Base-by-base conservation (phyloP, 2,888 invertebrate species). In the Ectemnius continuus region DNA sequence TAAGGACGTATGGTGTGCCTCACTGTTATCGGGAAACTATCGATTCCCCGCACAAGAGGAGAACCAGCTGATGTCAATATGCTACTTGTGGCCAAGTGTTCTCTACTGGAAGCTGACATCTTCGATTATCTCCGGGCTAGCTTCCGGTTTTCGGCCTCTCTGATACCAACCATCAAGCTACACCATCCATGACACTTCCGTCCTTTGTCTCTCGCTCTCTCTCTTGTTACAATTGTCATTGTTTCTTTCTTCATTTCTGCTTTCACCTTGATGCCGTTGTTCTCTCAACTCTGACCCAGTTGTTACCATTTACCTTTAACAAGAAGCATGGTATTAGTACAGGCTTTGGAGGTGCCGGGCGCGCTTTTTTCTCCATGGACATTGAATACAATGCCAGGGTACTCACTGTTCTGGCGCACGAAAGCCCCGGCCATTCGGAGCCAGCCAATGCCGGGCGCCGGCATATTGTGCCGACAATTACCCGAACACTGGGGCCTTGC, bases 1-100 rank as follows among this genome's bases (percentile, higher is more conserved):
- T 14, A 47, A 45, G 65, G 61, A 57, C 64, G 20, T 61, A 67
- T 67, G 36, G 36, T 36, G 47, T 61, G 48, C 14, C 56, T n/a
- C 6, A 18, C n/a, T 46, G 52, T 48, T 46, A 20, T 58, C 26
- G 28, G 5, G 0, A n/a, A 3, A 16, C 2, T 62, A 69, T 62
- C 48, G 20, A 73, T 58, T 66, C 23, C 13, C 8, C 36, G 46
- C 58, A 36, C 36, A 36, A 8, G 36, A 36, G 36, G 23, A 36
- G 4, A 36, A 36, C 6, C 36, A 36, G 36, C 11, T 11, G 36
- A 36, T 36, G 36, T 36, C 36, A 36, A 36, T 23, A 23, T 36
- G 36, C 8, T 36, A 36, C 36, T 36, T 11, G 36, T 36, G 36
- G 6, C 3, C 36, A 2, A 36, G 36, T 6, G 11, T 36, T 36